Base-by-base conservation (phyloP, 2,113 vertebrate genomes). In the Micromys minutus region DNA sequence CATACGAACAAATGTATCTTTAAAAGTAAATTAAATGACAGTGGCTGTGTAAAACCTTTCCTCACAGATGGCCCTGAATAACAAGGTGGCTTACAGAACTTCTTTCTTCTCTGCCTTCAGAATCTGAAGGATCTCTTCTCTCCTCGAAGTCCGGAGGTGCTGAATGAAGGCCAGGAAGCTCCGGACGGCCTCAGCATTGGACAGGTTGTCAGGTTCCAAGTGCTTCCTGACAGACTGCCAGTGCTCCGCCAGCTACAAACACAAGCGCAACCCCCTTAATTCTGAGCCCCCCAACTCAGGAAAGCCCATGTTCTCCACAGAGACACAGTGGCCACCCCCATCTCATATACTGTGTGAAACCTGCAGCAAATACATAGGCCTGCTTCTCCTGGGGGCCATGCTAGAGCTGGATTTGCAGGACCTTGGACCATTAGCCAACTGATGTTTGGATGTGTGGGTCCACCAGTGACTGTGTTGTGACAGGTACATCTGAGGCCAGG, bases 91-190 rank as follows among this genome's bases (percentile, higher is more conserved):
- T 99, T 98, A 99, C 99, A 99, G 99, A 81, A 99, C 72, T 19
- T 98, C 98, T 90, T 99, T 99, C 69, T 98, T 99, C 98, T 99
- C 99, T 71, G 97, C 98, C 96, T 96, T 99, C 65, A 99, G 97
- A 80, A 99, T 96, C 86, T 99, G 98, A 88, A 99, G 98, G 96
- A 99, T 99, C 91, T 99, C 99, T 17, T 98, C 98, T 97, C 99
- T 99, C 0, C 98, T 98, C 4, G 99, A 98, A 94, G 98, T 99
- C 97, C 99, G 98, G 95, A 99, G 98, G 95, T 97, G 99, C 96
- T 99, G 99, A 97, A 99, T 98, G 52, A 99, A 99, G 36, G 98
- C 97, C 97, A 99, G 98, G 98, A 99, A 99, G 98, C 97, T 99
- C 95, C 98, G 98, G 75, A 98, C 98, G 26, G 99, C 99, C 76